These are phyloP conservation scores for Diadema setosum DNA, from an alignment of 35 echinoderm and acorn worm species.

Conservation along the genomic window DNA sequence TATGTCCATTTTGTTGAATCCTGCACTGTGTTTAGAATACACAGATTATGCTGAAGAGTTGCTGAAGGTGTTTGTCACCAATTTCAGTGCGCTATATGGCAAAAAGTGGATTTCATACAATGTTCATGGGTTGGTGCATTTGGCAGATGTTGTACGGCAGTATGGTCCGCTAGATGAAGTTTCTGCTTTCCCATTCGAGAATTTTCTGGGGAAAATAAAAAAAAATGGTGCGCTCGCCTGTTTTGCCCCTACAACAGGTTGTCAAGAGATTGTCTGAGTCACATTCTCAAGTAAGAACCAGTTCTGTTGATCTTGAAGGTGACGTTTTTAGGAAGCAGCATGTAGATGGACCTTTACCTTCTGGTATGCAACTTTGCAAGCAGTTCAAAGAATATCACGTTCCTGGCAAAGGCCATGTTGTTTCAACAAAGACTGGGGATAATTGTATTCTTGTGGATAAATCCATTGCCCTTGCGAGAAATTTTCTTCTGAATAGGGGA, in stretches of 20 bases:
- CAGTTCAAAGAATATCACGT: conserved; percentile 28
- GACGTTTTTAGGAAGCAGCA: conserved; percentile 11
- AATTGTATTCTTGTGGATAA: neutral
- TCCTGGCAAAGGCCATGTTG: neutral
- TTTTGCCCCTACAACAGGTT: conserved; percentile 47
- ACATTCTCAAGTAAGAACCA: neutral
- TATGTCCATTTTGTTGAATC: conserved; percentile 63
- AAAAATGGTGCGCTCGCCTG: conserved; percentile 47
- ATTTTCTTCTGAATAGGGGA: neutral
- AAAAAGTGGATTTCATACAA: conserved; percentile 40
- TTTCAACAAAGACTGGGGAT: conserved; percentile 18
- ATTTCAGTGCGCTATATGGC: conserved; percentile 26
- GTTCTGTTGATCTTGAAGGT: neutral
- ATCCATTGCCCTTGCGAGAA: neutral
- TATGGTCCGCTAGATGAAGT: conserved; percentile 56
- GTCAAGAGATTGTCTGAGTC: conserved; percentile 35
- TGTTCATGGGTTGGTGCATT: conserved; percentile 59
- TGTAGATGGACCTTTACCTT: conserved; percentile 31
- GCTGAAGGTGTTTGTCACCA: conserved; percentile 13
- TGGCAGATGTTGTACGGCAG: conserved; percentile 36
- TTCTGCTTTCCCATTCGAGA: conserved; percentile 68
- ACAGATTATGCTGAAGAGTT: conserved; percentile 42
- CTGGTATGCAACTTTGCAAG: neutral
- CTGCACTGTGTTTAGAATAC: conserved; percentile 5
- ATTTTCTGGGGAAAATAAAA: conserved; percentile 53